phyloP scores from a whole-genome alignment of 2,888 invertebrate species.

The Digitonthophagus gazella region DNA sequence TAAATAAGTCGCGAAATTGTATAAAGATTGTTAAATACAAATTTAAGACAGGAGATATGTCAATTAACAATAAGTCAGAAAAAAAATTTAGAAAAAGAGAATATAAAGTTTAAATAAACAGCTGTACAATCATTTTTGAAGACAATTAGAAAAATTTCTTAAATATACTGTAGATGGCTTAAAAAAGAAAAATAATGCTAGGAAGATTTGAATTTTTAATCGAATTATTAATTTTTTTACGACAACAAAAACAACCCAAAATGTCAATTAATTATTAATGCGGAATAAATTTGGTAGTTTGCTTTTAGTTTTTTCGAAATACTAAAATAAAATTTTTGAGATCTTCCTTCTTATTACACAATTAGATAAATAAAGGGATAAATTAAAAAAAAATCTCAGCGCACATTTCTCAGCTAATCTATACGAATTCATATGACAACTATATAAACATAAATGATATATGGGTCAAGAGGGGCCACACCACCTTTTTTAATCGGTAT shows the following conservation, averaged over 20 bases:
- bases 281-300: slow-evolving; percentile 5
- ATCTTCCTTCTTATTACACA: neutral
- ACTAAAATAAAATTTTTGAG: slow-evolving; percentile 1
- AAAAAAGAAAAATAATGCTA: neutral
- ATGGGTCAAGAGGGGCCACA: neutral
- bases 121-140: slow-evolving; percentile 13
- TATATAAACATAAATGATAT: no score
- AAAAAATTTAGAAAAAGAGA: slow-evolving; percentile 1
- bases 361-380: neutral
- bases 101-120: neutral
- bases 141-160: neutral
- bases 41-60: neutral
- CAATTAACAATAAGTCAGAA: slow-evolving; percentile 1
- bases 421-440: no score
- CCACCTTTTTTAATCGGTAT: neutral
- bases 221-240: neutral
- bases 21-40: neutral
- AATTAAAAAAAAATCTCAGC: slow-evolving; percentile 3
- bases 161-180: slow-evolving; percentile 5
- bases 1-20: no score
- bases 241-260: slow-evolving; percentile 10
- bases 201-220: neutral
- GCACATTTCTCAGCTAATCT: neutral
- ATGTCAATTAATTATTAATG: slow-evolving; percentile 11
- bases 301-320: slow-evolving; percentile 9